Evolutionary conservation across 2,113 vertebrate species (phyloP).

Genomic region (Platanista minor): DNA sequence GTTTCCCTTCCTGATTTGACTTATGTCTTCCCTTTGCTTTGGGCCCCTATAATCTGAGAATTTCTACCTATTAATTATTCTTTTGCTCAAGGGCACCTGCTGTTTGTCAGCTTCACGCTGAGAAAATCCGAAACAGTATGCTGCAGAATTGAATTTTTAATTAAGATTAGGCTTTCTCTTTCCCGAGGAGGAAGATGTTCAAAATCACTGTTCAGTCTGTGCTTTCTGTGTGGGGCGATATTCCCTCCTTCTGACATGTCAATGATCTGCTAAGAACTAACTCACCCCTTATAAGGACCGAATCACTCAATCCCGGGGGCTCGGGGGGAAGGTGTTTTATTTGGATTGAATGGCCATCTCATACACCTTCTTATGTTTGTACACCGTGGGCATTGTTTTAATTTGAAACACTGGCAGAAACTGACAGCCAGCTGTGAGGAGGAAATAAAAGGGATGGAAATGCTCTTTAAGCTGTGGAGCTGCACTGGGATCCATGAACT

Average conservation of each 20-base stretch:
- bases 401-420: neutral
- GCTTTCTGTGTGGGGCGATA: rapidly evolving
- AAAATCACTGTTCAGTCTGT: rapidly evolving
- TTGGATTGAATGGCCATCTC: rapidly evolving
- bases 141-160: slow-evolving; percentile 47
- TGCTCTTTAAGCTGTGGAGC: rapidly evolving
- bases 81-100: slow-evolving; percentile 37
- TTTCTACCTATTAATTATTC: slow-evolving; percentile 13
- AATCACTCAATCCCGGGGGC: rapidly evolving
- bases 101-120: neutral
- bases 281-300: neutral
- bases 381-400: rapidly evolving
- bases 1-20: neutral
- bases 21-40: neutral
- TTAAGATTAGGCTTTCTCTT: slow-evolving; percentile 1
- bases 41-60: neutral
- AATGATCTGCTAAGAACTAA: rapidly evolving
- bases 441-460: rapidly evolving
- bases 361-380: rapidly evolving
- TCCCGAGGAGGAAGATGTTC: neutral
- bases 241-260: rapidly evolving
- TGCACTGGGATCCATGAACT: rapidly evolving
- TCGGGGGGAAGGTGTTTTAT: rapidly evolving
- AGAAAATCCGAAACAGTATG: slow-evolving; percentile 10
- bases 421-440: neutral